Evolutionary conservation across 1,140 invertebrate species (phyloP), one percentile per base, ranked within the genome.

Genomic region (Metopolophium dirhodum): DNA sequence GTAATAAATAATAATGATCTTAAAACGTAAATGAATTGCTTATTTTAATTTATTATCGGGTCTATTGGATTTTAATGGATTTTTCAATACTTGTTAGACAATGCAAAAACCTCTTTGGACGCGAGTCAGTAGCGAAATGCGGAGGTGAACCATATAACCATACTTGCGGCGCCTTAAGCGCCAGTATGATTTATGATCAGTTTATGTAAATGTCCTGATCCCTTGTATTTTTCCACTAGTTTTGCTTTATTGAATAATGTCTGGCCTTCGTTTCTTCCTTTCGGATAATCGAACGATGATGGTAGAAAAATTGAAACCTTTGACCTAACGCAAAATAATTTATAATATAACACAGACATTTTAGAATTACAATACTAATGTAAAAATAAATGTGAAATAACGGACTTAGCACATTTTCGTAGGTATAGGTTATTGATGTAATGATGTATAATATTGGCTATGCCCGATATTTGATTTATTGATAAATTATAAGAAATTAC

Each of bases 221-320:
- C 51, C 35, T 41, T 41, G 51, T 41, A 41, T 57, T 90, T 23
- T 61, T 61, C 37, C 51, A 61, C 54, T 90, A 37, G 88, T 57
- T 90, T 90, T 90, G 88, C 35, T 90, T 90, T 90, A 41, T 90
- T 90, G 88, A 90, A 61, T 90, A 90, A 90, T 90, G 30, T 57
- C 20, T 61, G 51, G 37, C 54, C 35, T 90, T 26, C 2, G 49
- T 51, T 88, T 88, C 14, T 47, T 49, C n/a, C 20, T 88, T 88
- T 37, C 22, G 20, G 22, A n/a, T 88, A 88, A 88, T n/a, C 30
- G n/a, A 22, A 51, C 11, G 3, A 51, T 54, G 18, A 11, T 23
- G 2, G 30, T 88, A 88, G n/a, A 88, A 88, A 87, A 51, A 22
- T 51, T 88, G 7, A 51, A 22, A 35, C 20, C n/a, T 51, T 4